phyloP scores from a whole-genome alignment of 2,797 vertebrate species.

The Pempheris klunzingeri region DNA sequence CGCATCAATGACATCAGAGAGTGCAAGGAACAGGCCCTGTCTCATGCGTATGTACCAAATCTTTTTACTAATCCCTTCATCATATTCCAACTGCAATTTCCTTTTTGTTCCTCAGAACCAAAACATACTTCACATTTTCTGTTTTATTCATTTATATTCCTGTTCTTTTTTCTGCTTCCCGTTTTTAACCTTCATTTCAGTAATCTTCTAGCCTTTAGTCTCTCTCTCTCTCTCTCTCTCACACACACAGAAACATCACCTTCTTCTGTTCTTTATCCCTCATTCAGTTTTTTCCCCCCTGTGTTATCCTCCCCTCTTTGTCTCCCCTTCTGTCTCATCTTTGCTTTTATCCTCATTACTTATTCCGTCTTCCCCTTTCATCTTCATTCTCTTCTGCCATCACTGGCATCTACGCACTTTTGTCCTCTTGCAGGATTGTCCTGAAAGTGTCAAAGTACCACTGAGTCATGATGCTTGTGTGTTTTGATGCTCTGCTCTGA shows the following conservation, averaged over 20 bases:
- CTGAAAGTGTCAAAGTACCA: conserved; percentile 70
- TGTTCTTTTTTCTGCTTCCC: conserved; percentile 10
- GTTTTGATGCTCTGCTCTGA: conserved; percentile 45
- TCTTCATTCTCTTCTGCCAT: conserved; percentile 55
- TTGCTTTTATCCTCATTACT: conserved; percentile 63
- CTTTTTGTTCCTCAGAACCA: conserved; percentile 7
- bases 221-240: conserved; percentile 42
- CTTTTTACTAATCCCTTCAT: conserved; percentile 1
- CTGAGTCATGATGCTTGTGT: conserved; percentile 42
- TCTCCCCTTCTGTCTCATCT: conserved; percentile 38
- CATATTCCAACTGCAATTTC: neutral
- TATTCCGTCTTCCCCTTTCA: conserved; percentile 67
- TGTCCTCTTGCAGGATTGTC: conserved; percentile 61
- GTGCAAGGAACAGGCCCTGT: conserved; percentile 96
- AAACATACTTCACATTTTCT: conserved; percentile 20
- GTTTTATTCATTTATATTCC: conserved; percentile 33
- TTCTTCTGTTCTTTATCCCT: conserved; percentile 31
- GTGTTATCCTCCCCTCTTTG: conserved; percentile 27
- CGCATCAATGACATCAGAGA: conserved; percentile 98
- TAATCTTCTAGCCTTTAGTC: neutral
- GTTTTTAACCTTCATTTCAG: conserved; percentile 26
- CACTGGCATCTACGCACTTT: conserved; percentile 50
- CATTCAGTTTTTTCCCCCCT: neutral
- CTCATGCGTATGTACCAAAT: conserved; percentile 92
- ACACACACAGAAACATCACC: conserved; percentile 41